A percentile compares a stretch with the other conserved stretches of the same genome.
These are phyloP conservation scores for Epicampocera succincta DNA, from an alignment of 2,888 invertebrate species.

Conservation along the genomic window DNA sequence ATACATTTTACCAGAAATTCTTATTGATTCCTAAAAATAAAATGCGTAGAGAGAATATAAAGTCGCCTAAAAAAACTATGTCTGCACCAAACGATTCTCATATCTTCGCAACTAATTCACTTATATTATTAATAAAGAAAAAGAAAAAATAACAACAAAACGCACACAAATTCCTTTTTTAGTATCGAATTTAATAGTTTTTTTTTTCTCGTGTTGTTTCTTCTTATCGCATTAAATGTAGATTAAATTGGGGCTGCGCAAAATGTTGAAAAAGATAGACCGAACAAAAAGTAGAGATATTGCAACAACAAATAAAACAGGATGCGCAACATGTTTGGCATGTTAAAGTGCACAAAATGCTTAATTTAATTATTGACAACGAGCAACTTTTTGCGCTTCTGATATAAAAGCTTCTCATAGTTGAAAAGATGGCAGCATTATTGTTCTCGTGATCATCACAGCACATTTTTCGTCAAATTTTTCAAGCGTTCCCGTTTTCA, in stretches of 20 bases:
- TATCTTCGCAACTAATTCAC: not conserved
- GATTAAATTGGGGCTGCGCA: constrained; percentile 35
- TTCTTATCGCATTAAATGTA: constrained; percentile 16
- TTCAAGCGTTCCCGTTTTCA: constrained; percentile 59
- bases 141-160: constrained; percentile 16
- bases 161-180: constrained; percentile 37
- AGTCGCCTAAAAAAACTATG: too few relatives aligned
- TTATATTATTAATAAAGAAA: constrained; percentile 7
- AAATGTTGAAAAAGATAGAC: constrained; percentile 11
- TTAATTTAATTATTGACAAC: constrained; percentile 34
- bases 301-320: constrained; percentile 71
- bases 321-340: constrained; percentile 80
- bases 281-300: not conserved
- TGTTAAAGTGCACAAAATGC: constrained; percentile 72
- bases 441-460: constrained; percentile 71
- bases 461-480: constrained; percentile 64
- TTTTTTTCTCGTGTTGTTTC: constrained; percentile 24
- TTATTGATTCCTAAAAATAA: too few relatives aligned
- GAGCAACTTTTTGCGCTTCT: not conserved
- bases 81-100: constrained; percentile 8
- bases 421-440: constrained; percentile 64
- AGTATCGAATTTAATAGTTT: constrained; percentile 18
- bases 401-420: constrained; percentile 75
- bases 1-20: too few relatives aligned
- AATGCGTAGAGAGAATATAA: not conserved